Evolutionary conservation across 2,113 vertebrate genomes (phyloP), one percentile per base, ranked within the genome.

Genomic region (Oryzias melastigma): DNA sequence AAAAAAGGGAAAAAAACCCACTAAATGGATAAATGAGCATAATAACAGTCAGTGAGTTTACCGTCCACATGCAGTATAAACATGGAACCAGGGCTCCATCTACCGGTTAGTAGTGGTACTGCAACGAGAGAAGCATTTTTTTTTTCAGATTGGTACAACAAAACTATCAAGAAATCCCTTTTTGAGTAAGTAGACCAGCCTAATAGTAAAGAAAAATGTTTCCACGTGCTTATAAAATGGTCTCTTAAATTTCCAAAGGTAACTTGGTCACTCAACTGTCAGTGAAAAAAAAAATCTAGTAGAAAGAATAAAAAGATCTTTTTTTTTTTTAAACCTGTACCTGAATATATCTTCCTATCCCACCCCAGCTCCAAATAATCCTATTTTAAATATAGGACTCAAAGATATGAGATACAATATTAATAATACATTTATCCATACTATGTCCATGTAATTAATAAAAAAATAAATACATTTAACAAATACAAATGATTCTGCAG

Each of bases 381-480:
- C 67, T 47, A 75, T 66, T 65, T 78, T 68, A 85, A 74, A 80
- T 54, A 82, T 65, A 82, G 80, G 84, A 81, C 57, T 73, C 45
- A 75, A 78, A 68, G 62, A 82, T 88, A 87, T 71, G 75, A 78
- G 69, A 67, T 85, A 75, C 76, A 85, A 66, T 58, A 66, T 85
- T 81, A 80, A 77, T 81, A 61, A 73, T 73, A 82, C 73, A 82
- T 77, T 53, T 82, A 85, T 82, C 73, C 63, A 79, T 85, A 83
- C 71, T 81, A 80, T 88, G 24, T 72, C 74, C 79, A 84, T 82
- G 87, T 81, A 77, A 86, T 85, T 86, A 85, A 84, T 88, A 85
- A 87, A 91, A 88, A 92, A 89, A 91, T 90, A 91, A 91, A 92
- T 90, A 91, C 81, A 87, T 89, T 86, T 79, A 85, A 90, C 85